Evolutionary conservation across 2,113 vertebrate genomes (phyloP).

Genomic region (Notothenia rossii): DNA sequence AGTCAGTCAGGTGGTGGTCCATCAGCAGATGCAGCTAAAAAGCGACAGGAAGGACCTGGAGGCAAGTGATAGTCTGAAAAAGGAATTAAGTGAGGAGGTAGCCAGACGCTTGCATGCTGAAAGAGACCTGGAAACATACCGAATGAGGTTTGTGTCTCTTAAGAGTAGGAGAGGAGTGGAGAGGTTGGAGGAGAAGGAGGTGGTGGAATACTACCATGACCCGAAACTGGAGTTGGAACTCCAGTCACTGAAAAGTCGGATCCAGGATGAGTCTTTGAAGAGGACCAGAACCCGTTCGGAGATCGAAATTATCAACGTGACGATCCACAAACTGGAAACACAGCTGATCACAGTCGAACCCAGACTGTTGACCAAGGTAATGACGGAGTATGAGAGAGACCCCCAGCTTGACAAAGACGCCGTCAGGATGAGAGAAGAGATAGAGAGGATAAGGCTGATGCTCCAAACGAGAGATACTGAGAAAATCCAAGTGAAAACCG

Average conservation of each 20-base stretch:
- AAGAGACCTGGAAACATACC: constrained; percentile 86
- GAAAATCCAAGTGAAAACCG: constrained; percentile 83
- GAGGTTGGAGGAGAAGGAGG: constrained; percentile 93
- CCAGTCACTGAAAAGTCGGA: constrained; percentile 74
- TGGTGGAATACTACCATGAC: constrained; percentile 94
- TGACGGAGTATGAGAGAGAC: constrained; percentile 93
- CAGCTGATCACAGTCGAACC: constrained; percentile 83
- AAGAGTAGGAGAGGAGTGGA: constrained; percentile 91
- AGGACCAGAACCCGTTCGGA: constrained; percentile 81
- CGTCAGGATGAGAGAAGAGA: constrained; percentile 84
- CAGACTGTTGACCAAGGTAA: constrained; percentile 91
- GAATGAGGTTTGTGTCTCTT: constrained; percentile 86
- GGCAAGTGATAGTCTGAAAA: constrained; percentile 84
- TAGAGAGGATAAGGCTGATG: constrained; percentile 82
- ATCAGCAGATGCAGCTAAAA: constrained; percentile 81
- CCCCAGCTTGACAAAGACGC: constrained; percentile 89
- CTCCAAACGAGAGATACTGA: constrained; percentile 72
- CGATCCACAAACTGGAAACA: constrained; percentile 83
- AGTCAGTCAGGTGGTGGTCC: constrained; percentile 73
- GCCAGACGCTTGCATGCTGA: constrained; percentile 85
- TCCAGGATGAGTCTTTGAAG: constrained; percentile 84
- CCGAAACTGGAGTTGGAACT: constrained; percentile 88
- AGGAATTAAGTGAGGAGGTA: constrained; percentile 86
- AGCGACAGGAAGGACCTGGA: constrained; percentile 63
- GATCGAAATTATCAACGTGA: constrained; percentile 82